These are phyloP conservation scores for Silurus aristotelis DNA, from an alignment of 2,797 vertebrate species.

Conservation along the genomic window DNA sequence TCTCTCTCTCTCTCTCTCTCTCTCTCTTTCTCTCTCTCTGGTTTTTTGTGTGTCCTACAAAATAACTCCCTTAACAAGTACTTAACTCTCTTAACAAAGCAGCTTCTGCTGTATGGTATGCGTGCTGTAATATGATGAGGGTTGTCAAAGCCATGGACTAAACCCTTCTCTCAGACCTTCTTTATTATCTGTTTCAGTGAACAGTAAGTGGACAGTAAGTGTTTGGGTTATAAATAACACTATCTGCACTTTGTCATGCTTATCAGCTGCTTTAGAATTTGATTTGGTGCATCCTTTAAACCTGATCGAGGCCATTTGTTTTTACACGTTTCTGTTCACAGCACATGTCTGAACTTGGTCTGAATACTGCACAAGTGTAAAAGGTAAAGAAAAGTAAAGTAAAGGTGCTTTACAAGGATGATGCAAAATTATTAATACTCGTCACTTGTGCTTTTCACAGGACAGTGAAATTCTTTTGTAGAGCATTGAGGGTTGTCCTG, in stretches of 20 bases:
- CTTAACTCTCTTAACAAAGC: slow-evolving; percentile 73
- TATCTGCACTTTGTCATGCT: slow-evolving; percentile 76
- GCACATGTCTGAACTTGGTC: neutral
- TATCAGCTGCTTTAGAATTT: slow-evolving; percentile 66
- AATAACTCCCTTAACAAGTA: slow-evolving; percentile 74
- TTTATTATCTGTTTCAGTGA: slow-evolving; percentile 75
- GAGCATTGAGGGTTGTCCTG: too few relatives aligned
- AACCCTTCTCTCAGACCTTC: slow-evolving; percentile 71
- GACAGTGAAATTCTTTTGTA: too few relatives aligned
- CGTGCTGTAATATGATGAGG: slow-evolving; percentile 63
- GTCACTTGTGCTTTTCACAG: too few relatives aligned
- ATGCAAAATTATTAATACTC: too few relatives aligned
- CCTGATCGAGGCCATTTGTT: slow-evolving; percentile 31
- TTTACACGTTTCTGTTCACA: slow-evolving; percentile 19
- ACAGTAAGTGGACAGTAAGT: slow-evolving; percentile 74
- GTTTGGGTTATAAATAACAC: slow-evolving; percentile 77
- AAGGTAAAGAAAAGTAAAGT: too few relatives aligned
- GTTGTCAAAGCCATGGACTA: slow-evolving; percentile 60
- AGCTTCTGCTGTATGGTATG: slow-evolving; percentile 63
- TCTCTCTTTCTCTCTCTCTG: slow-evolving; percentile 53
- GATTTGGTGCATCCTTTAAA: slow-evolving; percentile 22
- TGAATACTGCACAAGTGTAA: neutral
- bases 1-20: neutral
- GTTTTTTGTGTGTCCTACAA: slow-evolving; percentile 67
- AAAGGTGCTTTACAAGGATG: too few relatives aligned